These are phyloP conservation scores for Trisateles emortualis DNA, from an alignment of 2,888 invertebrate genomes.

Conservation along the genomic window DNA sequence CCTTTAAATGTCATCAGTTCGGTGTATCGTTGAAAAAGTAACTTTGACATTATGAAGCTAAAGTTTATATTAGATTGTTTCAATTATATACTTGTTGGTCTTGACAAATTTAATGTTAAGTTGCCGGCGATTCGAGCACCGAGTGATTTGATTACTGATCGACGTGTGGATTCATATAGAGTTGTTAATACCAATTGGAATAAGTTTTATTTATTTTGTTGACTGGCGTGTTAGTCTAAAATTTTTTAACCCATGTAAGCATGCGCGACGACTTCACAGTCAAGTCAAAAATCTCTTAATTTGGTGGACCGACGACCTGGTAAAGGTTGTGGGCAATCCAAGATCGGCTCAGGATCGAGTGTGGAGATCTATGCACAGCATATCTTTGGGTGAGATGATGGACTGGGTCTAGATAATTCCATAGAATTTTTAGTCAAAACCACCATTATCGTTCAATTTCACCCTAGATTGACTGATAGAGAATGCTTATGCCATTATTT, in stretches of 20 bases:
- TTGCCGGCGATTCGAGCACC: conserved; percentile 47
- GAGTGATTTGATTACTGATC: conserved; percentile 63
- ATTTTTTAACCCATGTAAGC: too few species aligned
- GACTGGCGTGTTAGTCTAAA: too few species aligned
- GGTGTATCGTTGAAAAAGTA: conserved; percentile 12
- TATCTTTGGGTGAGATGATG: not conserved
- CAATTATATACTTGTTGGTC: conserved; percentile 33
- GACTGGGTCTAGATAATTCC: not conserved
- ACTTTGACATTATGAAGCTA: conserved; percentile 27
- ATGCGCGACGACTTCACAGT: too few species aligned
- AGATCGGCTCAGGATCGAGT: too few species aligned
- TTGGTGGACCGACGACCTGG: too few species aligned
- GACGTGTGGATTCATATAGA: conserved; percentile 38
- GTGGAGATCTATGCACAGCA: not conserved
- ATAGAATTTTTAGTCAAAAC: too few species aligned
- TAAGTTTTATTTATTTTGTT: not conserved
- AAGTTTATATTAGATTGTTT: conserved; percentile 33
- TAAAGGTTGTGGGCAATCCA: too few species aligned
- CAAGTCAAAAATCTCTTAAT: too few species aligned
- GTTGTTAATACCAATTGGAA: conserved; percentile 20
- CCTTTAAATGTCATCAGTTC: conserved; percentile 17
- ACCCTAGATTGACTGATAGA: too few species aligned
- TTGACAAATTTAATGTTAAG: conserved; percentile 66
- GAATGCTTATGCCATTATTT: too few species aligned
- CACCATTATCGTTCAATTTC: too few species aligned